Percentiles rank a stretch among this genome's conserved stretches.
Conservation (phyloP, 2,113 vertebrate species). For the Dendropsophus ebraccatus region DNA sequence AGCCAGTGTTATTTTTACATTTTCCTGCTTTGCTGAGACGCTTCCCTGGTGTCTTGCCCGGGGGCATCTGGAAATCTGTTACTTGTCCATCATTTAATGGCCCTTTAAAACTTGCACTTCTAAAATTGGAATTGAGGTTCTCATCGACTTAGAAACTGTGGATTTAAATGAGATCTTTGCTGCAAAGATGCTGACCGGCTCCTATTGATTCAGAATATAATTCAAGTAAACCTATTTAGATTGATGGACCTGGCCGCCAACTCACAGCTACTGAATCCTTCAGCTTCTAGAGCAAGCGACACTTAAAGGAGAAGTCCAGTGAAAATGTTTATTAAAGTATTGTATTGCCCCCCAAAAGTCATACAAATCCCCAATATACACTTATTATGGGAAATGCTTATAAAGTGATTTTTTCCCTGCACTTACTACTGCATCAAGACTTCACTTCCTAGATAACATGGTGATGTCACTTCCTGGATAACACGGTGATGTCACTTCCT, state of each 20-base stretch:
- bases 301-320: neutral
- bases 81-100: constrained; percentile 1
- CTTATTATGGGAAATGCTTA: too few relatives aligned
- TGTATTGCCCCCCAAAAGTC: too few relatives aligned
- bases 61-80: constrained; percentile 13
- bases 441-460: too few relatives aligned
- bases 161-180: neutral
- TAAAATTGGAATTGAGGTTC: neutral
- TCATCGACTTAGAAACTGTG: neutral
- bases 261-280: neutral
- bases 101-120: neutral
- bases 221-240: neutral
- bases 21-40: neutral
- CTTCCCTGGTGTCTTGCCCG: neutral
- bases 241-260: neutral
- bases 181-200: neutral
- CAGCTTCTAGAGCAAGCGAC: neutral
- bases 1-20: neutral
- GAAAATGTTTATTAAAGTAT: too few relatives aligned
- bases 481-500: too few relatives aligned
- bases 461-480: too few relatives aligned
- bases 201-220: neutral
- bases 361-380: too few relatives aligned
- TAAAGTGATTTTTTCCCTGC: too few relatives aligned
- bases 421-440: too few relatives aligned